Percentiles rank a stretch among this genome's conserved stretches.
Evolutionary conservation across 1,140 invertebrate species (phyloP).

Genomic region (Palaemon carinicauda): DNA sequence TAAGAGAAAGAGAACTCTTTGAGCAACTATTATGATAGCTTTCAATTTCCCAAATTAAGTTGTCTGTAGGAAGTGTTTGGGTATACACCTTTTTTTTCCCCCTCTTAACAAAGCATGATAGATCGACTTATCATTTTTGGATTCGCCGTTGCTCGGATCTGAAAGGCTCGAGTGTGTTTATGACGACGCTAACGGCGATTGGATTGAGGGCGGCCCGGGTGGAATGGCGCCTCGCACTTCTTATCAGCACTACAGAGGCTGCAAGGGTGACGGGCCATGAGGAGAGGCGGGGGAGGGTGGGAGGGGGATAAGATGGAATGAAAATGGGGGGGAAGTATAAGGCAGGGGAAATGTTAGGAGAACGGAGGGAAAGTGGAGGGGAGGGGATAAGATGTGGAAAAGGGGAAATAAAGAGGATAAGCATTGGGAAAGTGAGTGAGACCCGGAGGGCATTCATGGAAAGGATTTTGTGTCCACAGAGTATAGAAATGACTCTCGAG

Average conservation of each 20-base stretch:
- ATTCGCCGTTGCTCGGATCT: constrained; percentile 44
- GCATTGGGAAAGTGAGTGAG: neutral
- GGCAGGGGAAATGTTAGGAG: neutral
- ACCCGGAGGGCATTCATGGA: neutral
- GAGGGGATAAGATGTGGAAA: neutral
- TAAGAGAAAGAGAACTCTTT: constrained; percentile 5
- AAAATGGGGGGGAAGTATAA: neutral
- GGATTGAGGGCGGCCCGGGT: constrained; percentile 48
- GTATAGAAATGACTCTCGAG: no score
- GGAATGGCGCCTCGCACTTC: constrained; percentile 41
- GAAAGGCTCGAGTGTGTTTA: constrained; percentile 52
- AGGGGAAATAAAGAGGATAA: neutral
- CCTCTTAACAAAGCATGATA: constrained; percentile 49
- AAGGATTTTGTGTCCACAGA: neutral
- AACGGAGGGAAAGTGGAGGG: neutral
- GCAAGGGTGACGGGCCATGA: neutral
- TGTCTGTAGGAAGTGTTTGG: constrained; percentile 46
- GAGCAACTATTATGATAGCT: no score
- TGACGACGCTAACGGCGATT: constrained; percentile 54
- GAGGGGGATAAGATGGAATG: neutral
- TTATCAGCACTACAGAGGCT: constrained; percentile 51
- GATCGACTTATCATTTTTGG: constrained; percentile 56
- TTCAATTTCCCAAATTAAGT: constrained; percentile 42
- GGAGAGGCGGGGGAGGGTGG: neutral
- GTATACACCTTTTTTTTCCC: constrained; percentile 13